phyloP scores from a whole-genome alignment of 2,113 vertebrate genomes.

The Hippocampus guttulatus region DNA sequence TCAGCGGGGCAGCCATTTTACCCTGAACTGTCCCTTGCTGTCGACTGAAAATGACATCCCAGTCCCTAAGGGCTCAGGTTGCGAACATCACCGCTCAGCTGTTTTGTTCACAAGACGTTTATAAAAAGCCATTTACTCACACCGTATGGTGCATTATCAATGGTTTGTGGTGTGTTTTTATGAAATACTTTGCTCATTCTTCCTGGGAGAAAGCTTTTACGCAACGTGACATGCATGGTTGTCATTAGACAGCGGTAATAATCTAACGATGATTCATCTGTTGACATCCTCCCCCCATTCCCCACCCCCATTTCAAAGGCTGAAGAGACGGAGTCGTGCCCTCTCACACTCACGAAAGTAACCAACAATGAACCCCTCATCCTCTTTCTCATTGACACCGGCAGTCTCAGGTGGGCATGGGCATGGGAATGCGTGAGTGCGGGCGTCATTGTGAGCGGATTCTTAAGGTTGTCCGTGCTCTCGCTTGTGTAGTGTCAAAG shows the following conservation, averaged over 20 bases:
- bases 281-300: neutral
- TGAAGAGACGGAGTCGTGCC: slow-evolving; percentile 60
- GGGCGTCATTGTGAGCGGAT: neutral
- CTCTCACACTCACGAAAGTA: slow-evolving; percentile 37
- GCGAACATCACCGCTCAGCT: no score
- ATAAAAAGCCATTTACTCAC: neutral
- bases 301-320: slow-evolving; percentile 42
- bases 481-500: slow-evolving; percentile 52
- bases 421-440: neutral
- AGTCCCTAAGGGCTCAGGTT: no score
- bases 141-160: neutral
- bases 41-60: no score
- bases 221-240: neutral
- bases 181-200: neutral
- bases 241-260: neutral
- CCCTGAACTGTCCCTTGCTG: no score
- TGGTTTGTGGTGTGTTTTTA: neutral
- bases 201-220: neutral
- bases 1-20: no score
- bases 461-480: neutral
- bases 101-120: neutral
- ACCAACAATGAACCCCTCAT: slow-evolving; percentile 61
- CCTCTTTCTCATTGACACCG: slow-evolving; percentile 71
- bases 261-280: neutral
- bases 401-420: slow-evolving; percentile 52